Evolutionary conservation across 2,113 vertebrate species (phyloP).

Genomic region (Eulacestoma nigropectus): DNA sequence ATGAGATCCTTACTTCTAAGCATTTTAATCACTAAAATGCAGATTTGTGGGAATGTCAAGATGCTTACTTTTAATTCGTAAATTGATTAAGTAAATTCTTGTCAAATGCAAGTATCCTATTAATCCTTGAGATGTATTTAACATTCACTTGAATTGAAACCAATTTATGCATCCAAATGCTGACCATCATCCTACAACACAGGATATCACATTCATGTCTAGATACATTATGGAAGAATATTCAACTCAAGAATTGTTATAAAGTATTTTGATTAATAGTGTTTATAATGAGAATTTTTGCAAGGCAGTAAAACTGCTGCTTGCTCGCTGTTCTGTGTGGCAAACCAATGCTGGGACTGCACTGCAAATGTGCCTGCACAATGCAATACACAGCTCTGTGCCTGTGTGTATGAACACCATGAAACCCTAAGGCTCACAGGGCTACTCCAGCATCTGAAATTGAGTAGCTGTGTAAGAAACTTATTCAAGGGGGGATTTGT

Average conservation of each 20-base stretch:
- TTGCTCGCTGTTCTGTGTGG: neutral
- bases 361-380: neutral
- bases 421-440: neutral
- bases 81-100: neutral
- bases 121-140: neutral
- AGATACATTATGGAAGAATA: neutral
- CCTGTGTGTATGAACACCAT: neutral
- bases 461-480: neutral
- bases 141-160: too few species aligned
- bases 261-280: neutral
- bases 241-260: neutral
- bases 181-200: too few species aligned
- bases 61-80: neutral
- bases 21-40: neutral
- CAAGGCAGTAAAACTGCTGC: neutral
- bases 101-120: neutral
- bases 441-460: neutral
- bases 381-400: neutral
- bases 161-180: too few species aligned
- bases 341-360: neutral
- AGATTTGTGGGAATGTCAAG: neutral
- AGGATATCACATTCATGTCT: neutral
- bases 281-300: neutral
- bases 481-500: neutral
- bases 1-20: neutral